These are phyloP conservation scores for Acanthosepion pharaonis DNA, from an alignment of 2,888 invertebrate species.

Conservation along the genomic window DNA sequence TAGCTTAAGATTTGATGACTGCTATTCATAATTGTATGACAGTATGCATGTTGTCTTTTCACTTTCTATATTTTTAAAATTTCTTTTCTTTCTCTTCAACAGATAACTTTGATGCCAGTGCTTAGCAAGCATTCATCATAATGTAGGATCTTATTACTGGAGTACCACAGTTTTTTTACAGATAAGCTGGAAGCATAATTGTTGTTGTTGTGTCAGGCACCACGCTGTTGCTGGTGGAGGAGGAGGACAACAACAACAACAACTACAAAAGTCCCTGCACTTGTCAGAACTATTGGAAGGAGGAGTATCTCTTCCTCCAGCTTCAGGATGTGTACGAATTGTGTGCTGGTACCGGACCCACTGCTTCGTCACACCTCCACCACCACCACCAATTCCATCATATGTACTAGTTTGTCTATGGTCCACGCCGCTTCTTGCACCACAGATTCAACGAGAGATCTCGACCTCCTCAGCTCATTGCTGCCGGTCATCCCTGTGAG, in stretches of 20 bases:
- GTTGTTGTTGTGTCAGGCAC: slow-evolving; percentile 9
- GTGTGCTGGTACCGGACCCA: slow-evolving; percentile 23
- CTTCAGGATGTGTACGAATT: slow-evolving; percentile 33
- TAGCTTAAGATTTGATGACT: background rate
- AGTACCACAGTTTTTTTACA: slow-evolving; percentile 21
- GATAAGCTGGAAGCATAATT: background rate
- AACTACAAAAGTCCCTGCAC: background rate
- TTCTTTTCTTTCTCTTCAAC: background rate
- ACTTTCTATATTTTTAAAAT: background rate
- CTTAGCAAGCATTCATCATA: slow-evolving; percentile 10
- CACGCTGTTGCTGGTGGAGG: slow-evolving; percentile 33
- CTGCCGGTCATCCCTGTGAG: slow-evolving; percentile 20
- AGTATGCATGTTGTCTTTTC: too few relatives aligned
- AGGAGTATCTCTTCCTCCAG: slow-evolving; percentile 33
- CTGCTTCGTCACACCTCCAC: slow-evolving; percentile 9
- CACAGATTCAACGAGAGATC: background rate
- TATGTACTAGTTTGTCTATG: background rate
- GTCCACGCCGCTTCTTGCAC: background rate
- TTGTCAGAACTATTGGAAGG: slow-evolving; percentile 20
- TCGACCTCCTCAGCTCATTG: background rate
- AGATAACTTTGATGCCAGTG: background rate
- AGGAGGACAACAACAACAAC: background rate
- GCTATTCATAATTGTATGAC: background rate
- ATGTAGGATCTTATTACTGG: slow-evolving; percentile 33
- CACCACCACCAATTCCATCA: slow-evolving; percentile 2